A percentile compares a stretch with the other conserved stretches of the same genome.
phyloP scores from a whole-genome alignment of 2,113 vertebrate species.

The Setophaga petechia region DNA sequence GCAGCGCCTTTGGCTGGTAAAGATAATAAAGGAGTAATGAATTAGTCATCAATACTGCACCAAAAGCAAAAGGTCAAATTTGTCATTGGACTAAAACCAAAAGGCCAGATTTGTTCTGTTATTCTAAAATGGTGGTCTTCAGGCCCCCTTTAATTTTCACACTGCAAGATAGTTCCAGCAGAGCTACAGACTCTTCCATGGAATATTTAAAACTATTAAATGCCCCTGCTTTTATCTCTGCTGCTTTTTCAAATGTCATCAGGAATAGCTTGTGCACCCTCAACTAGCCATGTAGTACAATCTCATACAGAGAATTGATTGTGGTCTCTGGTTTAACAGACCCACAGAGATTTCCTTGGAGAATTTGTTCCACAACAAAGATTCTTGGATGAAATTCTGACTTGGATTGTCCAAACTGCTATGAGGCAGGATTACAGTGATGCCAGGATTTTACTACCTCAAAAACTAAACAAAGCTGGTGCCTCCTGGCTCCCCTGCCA shows the following conservation, averaged over 20 bases:
- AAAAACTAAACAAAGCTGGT: neutral
- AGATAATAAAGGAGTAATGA: slow-evolving; percentile 17
- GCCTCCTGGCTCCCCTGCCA: neutral
- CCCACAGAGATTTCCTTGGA: neutral
- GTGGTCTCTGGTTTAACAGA: neutral
- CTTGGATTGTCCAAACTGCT: neutral
- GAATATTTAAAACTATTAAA: neutral
- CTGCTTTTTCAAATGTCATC: neutral
- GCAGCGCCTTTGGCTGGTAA: neutral
- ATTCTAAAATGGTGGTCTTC: neutral
- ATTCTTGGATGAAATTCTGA: slow-evolving; percentile 8
- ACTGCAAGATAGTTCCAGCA: neutral
- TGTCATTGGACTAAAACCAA: slow-evolving; percentile 18
- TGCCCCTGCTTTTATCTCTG: neutral
- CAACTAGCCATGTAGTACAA: neutral
- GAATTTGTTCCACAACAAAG: neutral
- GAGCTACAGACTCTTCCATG: neutral
- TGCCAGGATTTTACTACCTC: neutral
- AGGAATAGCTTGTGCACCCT: neutral
- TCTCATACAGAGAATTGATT: neutral
- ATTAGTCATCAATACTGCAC: slow-evolving; percentile 34
- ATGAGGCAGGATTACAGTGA: neutral
- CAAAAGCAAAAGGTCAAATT: slow-evolving; percentile 27
- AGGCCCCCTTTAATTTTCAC: neutral
- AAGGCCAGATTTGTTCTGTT: neutral